Evolutionary conservation across 2,797 vertebrate species (phyloP).

Genomic region (Glossophaga mutica): DNA sequence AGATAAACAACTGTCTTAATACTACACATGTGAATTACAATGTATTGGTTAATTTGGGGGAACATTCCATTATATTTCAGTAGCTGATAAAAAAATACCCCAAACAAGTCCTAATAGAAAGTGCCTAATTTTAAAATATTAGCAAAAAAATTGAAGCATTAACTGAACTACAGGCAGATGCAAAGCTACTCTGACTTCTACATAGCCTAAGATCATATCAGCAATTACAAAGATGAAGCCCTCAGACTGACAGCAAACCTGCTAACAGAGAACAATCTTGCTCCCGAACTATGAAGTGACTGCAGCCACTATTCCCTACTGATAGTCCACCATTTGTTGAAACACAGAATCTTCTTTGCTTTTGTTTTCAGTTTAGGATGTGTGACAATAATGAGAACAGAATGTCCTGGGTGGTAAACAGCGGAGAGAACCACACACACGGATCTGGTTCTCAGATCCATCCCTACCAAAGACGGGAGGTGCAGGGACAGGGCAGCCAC

Average conservation of each 20-base stretch:
- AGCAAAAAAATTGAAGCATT: background rate
- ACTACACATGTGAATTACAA: background rate
- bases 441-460: background rate
- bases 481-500: background rate
- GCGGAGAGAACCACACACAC: background rate
- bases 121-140: background rate
- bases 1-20: too few relatives aligned
- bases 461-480: background rate
- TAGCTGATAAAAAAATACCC: background rate
- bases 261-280: background rate
- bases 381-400: slow-evolving; percentile 61
- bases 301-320: background rate
- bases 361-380: slow-evolving; percentile 62
- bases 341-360: slow-evolving; percentile 57
- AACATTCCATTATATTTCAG: background rate
- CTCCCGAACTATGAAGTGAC: background rate
- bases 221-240: background rate
- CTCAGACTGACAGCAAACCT: background rate
- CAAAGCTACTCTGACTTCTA: background rate
- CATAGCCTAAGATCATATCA: background rate
- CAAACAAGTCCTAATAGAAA: background rate
- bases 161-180: background rate
- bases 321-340: slow-evolving; percentile 3
- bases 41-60: background rate
- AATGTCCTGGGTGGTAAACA: slow-evolving; percentile 51